Evolutionary conservation across 2,113 vertebrate species (phyloP), one percentile per base, ranked within the genome.

Genomic region (Pollachius pollachius): DNA sequence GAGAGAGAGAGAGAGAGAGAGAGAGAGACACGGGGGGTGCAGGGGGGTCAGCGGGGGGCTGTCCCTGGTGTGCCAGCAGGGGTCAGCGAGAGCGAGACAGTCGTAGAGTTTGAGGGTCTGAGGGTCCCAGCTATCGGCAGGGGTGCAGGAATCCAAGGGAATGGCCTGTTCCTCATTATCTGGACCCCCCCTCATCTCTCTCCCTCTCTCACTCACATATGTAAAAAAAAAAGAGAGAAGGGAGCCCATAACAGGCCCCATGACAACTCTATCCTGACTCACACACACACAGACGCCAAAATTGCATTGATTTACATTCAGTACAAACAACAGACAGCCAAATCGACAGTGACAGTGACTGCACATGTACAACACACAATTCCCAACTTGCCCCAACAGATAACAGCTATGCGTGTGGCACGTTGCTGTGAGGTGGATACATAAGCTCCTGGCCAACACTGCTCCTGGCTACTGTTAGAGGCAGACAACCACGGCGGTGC

Each of bases 131-230:
- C 70, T 81, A 74, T 83, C 88, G 76, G 85, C 83, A 88, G 83
- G 90, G 87, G 83, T 81, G 82, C 81, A 85, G 79, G 86, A 89
- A 90, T 91, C 84, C 72, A 78, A 81, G 75, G 78, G 84, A 89
- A 90, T 80, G 89, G 92, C 85, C 92, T 93, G 92, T 92, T 92
- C 91, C 89, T 91, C 83, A 88, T 90, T 90, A 90, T 78, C 73
- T 57, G 74, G 74, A 78, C 74, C 48, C 64, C 76, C 82, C 69
- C 70, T 70, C 64, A 60, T 19, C 13, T 25, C 65, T 17, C 16
- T 37, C 62, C 69, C 71, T 73, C 34, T 9, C 62, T 70, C 59
- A 41, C 67, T 76, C 75, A 74, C 70, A 67, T 61, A 34, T 66
- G 65, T 65, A 67, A 52, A 68, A 52, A 37, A 9, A 68, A 15